phyloP scores from a whole-genome alignment of 2,888 invertebrate genomes.

The Tromatobia lineatoria region DNA sequence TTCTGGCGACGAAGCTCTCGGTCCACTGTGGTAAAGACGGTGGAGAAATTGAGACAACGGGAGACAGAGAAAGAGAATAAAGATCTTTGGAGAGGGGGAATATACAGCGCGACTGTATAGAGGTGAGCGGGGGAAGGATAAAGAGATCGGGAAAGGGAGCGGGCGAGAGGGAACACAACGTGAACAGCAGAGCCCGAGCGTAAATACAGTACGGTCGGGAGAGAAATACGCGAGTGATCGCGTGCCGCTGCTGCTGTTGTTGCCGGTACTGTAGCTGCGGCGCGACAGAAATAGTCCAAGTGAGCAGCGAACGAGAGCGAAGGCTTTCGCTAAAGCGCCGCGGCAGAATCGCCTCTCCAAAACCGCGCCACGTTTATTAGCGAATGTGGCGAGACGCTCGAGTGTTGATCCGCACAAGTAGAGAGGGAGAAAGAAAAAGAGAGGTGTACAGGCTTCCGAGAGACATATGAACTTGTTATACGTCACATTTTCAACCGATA shows the following conservation, averaged over 20 bases:
- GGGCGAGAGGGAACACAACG: constrained; percentile 57
- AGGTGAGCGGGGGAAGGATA: constrained; percentile 68
- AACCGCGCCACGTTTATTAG: constrained; percentile 13
- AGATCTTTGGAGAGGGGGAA: constrained; percentile 65
- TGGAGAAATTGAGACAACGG: constrained; percentile 54
- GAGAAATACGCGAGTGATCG: constrained; percentile 67
- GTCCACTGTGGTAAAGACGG: constrained; percentile 63
- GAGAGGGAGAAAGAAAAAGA: constrained; percentile 3
- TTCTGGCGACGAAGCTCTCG: not conserved
- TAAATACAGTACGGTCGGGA: constrained; percentile 65
- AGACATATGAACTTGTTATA: not conserved
- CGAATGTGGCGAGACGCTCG: constrained; percentile 5
- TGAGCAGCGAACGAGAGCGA: constrained; percentile 53
- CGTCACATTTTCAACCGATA: not conserved
- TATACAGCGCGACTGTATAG: constrained; percentile 59
- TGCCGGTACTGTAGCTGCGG: constrained; percentile 49
- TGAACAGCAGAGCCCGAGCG: constrained; percentile 58
- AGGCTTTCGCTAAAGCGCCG: constrained; percentile 44
- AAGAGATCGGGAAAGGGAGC: constrained; percentile 71
- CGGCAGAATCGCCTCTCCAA: not conserved
- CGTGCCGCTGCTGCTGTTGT: constrained; percentile 57
- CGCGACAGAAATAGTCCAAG: constrained; percentile 74
- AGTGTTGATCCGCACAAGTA: constrained; percentile 12
- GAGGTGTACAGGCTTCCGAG: constrained; percentile 6
- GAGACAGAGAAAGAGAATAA: constrained; percentile 57